Conservation (phyloP, 2,888 invertebrate genomes). For the Lutraria lutraria region DNA sequence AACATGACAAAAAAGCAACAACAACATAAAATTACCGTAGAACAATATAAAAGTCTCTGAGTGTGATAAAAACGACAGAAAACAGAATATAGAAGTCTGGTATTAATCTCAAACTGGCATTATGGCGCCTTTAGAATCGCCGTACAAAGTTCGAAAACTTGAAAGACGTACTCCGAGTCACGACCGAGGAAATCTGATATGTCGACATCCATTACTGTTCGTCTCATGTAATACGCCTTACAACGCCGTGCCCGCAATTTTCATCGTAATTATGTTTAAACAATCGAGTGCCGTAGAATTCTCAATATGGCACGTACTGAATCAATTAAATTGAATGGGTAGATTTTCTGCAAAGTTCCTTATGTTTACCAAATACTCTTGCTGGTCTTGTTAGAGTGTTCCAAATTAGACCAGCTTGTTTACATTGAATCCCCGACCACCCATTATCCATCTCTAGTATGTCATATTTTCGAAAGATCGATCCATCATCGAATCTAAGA, state of each 20-base stretch:
- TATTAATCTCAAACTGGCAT: conserved; percentile 5
- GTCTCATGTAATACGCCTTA: conserved; percentile 15
- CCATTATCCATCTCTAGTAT: conserved; percentile 52
- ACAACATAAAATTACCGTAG: too few relatives aligned
- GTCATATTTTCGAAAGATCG: conserved; percentile 49
- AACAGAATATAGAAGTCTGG: neutral
- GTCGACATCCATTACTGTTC: neutral
- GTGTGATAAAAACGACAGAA: neutral
- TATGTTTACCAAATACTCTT: conserved; percentile 66
- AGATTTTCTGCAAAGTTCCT: conserved; percentile 53
- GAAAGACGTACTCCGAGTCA: conserved; percentile 5
- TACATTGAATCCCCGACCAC: conserved; percentile 59
- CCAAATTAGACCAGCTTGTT: conserved; percentile 54
- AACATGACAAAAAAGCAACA: too few relatives aligned
- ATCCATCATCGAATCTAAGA: conserved; percentile 55
- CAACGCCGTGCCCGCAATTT: conserved; percentile 12
- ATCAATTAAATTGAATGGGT: conserved; percentile 64
- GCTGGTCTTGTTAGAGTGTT: conserved; percentile 43
- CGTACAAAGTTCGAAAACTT: conserved; percentile 16
- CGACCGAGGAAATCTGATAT: conserved; percentile 17
- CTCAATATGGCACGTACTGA: conserved; percentile 56
- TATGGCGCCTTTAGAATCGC: neutral
- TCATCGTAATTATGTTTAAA: conserved; percentile 56
- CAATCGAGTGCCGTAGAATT: conserved; percentile 38
- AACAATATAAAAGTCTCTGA: too few relatives aligned